A percentile compares a stretch with the other conserved stretches of the same genome.
Conservation (phyloP, 2,888 invertebrate genomes). For the Operophtera brumata region DNA sequence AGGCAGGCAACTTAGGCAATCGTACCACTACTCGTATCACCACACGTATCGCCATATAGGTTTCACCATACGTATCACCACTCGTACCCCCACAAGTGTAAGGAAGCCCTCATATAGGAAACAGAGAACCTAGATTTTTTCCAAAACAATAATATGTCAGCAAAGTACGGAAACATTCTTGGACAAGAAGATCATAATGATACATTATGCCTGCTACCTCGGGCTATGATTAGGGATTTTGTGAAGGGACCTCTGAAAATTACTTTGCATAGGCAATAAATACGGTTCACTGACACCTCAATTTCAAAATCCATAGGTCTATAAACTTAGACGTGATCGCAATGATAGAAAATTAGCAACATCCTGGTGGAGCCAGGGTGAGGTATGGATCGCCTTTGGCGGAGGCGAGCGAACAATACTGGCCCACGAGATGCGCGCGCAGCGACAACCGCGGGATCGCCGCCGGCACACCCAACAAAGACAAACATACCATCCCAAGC, state of each 20-base stretch:
- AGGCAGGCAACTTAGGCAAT: too few species aligned
- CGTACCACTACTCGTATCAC: too few species aligned
- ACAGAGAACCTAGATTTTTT: background rate
- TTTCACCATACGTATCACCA: too few species aligned
- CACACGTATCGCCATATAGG: too few species aligned
- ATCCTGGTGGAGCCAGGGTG: slow-evolving; percentile 75
- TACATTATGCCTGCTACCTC: slow-evolving; percentile 35
- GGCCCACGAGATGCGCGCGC: slow-evolving; percentile 54
- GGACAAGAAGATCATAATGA: slow-evolving; percentile 26
- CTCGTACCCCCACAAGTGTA: too few species aligned
- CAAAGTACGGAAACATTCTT: slow-evolving; percentile 20
- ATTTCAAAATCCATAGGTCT: slow-evolving; percentile 71
- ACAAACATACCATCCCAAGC: slow-evolving; percentile 38
- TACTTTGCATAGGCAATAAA: slow-evolving; percentile 62
- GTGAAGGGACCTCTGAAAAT: slow-evolving; percentile 46
- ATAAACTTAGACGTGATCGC: slow-evolving; percentile 72
- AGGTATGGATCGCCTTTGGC: slow-evolving; percentile 72
- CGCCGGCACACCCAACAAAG: slow-evolving; percentile 53
- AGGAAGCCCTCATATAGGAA: too few species aligned
- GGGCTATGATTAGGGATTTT: slow-evolving; percentile 60
- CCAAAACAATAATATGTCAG: slow-evolving; percentile 12
- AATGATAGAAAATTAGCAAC: slow-evolving; percentile 80
- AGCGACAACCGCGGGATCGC: slow-evolving; percentile 54
- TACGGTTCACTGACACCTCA: slow-evolving; percentile 72
- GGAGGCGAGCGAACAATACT: slow-evolving; percentile 64